Percentiles rank a stretch among this genome's conserved stretches.
Evolutionary conservation across 1,140 invertebrate genomes (phyloP).

Genomic region (Heliconius congener): DNA sequence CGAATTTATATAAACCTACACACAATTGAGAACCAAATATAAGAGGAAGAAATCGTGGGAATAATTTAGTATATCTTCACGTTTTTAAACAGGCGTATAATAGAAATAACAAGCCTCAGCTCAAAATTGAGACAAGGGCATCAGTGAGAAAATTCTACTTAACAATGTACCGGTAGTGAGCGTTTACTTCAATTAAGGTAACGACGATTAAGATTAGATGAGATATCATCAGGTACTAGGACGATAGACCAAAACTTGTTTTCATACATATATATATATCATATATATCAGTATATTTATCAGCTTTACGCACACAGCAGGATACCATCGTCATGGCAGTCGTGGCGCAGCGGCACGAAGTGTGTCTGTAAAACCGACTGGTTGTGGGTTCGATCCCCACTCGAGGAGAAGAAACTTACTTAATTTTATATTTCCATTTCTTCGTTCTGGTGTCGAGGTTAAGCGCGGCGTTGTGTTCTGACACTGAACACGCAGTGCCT

Average conservation of each 20-base stretch:
- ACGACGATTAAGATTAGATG: conserved; percentile 18
- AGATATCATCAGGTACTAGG: not conserved
- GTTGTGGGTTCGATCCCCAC: too few species aligned
- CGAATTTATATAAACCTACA: not conserved
- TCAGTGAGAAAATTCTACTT: conserved; percentile 29
- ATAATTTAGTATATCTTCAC: not conserved
- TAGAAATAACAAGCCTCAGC: not conserved
- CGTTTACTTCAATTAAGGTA: conserved; percentile 18
- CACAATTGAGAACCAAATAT: not conserved
- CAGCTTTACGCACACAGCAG: too few species aligned
- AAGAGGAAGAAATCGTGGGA: not conserved
- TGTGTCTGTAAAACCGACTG: too few species aligned
- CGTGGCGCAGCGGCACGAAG: too few species aligned
- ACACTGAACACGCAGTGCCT: too few species aligned
- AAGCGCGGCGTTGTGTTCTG: too few species aligned
- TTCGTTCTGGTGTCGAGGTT: too few species aligned
- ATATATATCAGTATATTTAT: too few species aligned
- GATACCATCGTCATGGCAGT: too few species aligned
- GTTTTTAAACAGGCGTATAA: not conserved
- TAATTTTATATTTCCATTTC: too few species aligned
- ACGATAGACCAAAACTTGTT: not conserved
- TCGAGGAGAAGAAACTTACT: too few species aligned
- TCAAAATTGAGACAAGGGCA: conserved; percentile 19
- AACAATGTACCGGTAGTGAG: conserved; percentile 35
- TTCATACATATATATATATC: too few species aligned